Evolutionary conservation across 1,140 invertebrate species (phyloP).

Genomic region (Microplitis mediator): DNA sequence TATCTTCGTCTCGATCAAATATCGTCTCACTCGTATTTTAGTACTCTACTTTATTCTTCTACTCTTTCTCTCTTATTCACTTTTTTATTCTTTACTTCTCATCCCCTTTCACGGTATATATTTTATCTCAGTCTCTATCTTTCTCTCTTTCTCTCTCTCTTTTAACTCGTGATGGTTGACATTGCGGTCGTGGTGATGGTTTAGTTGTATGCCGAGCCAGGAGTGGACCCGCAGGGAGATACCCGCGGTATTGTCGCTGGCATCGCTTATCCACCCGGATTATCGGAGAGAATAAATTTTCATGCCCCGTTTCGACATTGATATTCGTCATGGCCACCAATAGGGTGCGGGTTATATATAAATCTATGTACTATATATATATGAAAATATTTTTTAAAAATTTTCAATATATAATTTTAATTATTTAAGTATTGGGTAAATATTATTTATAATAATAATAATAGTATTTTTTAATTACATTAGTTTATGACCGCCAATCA

Average conservation of each 20-base stretch:
- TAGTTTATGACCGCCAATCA: too few relatives aligned
- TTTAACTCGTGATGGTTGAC: not conserved
- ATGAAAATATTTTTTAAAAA: not conserved
- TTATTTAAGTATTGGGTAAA: too few relatives aligned
- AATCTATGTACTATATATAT: too few relatives aligned
- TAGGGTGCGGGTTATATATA: not conserved
- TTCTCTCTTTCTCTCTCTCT: not conserved
- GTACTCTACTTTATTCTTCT: not conserved
- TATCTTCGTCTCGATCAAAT: slow-evolving; percentile 32
- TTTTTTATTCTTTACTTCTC: too few relatives aligned
- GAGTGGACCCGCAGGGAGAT: slow-evolving; percentile 9
- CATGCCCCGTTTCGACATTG: slow-evolving; percentile 31
- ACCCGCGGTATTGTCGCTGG: slow-evolving; percentile 30
- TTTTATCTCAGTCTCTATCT: not conserved
- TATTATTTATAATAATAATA: too few relatives aligned
- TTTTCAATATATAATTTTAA: too few relatives aligned
- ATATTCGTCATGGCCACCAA: slow-evolving; percentile 27
- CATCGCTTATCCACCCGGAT: slow-evolving; percentile 35
- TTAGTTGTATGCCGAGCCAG: not conserved
- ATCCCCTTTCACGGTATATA: too few relatives aligned
- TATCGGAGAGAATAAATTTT: slow-evolving; percentile 37
- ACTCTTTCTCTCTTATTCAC: not conserved
- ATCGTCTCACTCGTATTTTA: slow-evolving; percentile 3
- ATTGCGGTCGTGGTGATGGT: not conserved
- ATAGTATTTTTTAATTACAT: too few relatives aligned